These are phyloP conservation scores for Fistularia tabacaria DNA, from an alignment of 2,797 vertebrate species.

Conservation along the genomic window DNA sequence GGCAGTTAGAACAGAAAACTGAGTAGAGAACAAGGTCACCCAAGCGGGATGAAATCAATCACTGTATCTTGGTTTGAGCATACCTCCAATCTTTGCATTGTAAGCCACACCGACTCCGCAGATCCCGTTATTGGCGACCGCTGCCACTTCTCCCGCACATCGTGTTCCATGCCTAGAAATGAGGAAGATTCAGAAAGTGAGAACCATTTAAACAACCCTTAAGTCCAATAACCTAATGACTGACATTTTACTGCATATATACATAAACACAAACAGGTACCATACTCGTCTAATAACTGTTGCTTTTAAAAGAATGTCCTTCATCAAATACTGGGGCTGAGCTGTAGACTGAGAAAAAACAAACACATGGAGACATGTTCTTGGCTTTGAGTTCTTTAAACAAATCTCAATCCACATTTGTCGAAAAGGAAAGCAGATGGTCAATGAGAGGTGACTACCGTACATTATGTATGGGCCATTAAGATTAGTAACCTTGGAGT, in stretches of 20 bases:
- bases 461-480: slow-evolving; percentile 27
- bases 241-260: slow-evolving; percentile 9
- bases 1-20: slow-evolving; percentile 11
- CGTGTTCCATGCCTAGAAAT: slow-evolving; percentile 87
- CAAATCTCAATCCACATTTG: slow-evolving; percentile 31
- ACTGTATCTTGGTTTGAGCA: not conserved
- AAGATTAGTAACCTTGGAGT: slow-evolving; percentile 36
- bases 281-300: slow-evolving; percentile 11
- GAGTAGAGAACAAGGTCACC: slow-evolving; percentile 3
- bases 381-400: slow-evolving; percentile 48
- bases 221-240: slow-evolving; percentile 18
- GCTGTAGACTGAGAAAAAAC: slow-evolving; percentile 44
- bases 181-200: slow-evolving; percentile 16
- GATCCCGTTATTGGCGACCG: slow-evolving; percentile 90
- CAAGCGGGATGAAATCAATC: slow-evolving; percentile 14
- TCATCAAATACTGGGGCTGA: slow-evolving; percentile 17
- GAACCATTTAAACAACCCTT: slow-evolving; percentile 9
- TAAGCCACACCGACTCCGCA: slow-evolving; percentile 96
- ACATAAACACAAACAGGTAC: slow-evolving; percentile 8
- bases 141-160: slow-evolving; percentile 94
- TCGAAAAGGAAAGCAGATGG: slow-evolving; percentile 31
- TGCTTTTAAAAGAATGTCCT: slow-evolving; percentile 28
- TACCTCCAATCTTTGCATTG: slow-evolving; percentile 88
- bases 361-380: slow-evolving; percentile 42
- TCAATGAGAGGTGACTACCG: slow-evolving; percentile 17